Conservation (phyloP, 2,113 vertebrate genomes). For the Megaceryle torquata region DNA sequence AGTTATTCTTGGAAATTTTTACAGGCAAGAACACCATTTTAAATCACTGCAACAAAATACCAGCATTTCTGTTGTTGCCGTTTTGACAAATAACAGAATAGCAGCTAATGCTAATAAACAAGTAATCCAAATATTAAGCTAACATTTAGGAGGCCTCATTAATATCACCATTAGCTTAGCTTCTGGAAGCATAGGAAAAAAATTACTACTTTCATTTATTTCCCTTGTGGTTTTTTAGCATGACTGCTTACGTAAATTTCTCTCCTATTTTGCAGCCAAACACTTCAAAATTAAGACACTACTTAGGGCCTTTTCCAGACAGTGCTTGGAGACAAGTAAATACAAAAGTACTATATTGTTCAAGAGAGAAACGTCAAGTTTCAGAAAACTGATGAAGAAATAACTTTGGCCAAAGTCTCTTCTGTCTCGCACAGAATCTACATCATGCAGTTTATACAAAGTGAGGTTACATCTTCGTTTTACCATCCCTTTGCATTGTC, state of each 20-base stretch:
- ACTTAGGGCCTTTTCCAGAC: background rate
- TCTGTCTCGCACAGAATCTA: background rate
- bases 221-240: background rate
- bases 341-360: background rate
- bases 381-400: background rate
- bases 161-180: background rate
- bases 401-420: background rate
- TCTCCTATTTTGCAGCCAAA: background rate
- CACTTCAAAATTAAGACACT: background rate
- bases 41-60: background rate
- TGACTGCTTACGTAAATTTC: background rate
- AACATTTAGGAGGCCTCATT: background rate
- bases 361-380: background rate
- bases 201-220: background rate
- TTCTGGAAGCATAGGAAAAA: background rate
- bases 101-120: background rate
- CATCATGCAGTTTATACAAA: background rate
- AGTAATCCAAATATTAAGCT: background rate
- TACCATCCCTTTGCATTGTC: background rate
- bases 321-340: background rate
- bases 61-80: background rate
- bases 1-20: conserved; percentile 19
- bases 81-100: background rate
- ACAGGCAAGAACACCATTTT: background rate
- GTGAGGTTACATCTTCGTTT: background rate